phyloP scores from a whole-genome alignment of 2,797 vertebrate species.

The Centropyge bicolor region DNA sequence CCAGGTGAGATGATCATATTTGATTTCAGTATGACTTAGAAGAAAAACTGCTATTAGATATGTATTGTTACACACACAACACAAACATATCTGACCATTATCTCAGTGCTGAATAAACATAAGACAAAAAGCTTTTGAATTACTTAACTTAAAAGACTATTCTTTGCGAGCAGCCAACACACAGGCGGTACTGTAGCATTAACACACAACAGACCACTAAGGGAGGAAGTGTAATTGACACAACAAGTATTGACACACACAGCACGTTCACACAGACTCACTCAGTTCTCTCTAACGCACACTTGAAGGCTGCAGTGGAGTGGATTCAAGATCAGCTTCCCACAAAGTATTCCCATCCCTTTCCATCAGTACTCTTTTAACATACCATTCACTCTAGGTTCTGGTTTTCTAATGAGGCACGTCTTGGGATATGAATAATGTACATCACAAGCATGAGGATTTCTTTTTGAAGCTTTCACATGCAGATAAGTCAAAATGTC shows the following conservation, averaged over 20 bases:
- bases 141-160: background rate
- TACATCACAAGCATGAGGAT: background rate
- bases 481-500: slow-evolving; percentile 8
- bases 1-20: background rate
- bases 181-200: background rate
- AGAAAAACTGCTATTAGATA: background rate
- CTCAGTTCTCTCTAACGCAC: slow-evolving; percentile 23
- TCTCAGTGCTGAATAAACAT: background rate
- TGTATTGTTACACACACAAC: background rate
- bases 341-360: background rate
- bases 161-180: background rate
- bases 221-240: slow-evolving; percentile 57
- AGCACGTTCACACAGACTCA: slow-evolving; percentile 31
- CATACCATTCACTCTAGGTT: background rate
- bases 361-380: background rate
- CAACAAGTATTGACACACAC: slow-evolving; percentile 48
- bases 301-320: slow-evolving; percentile 35
- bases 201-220: slow-evolving; percentile 24
- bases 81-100: background rate
- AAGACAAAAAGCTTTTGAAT: background rate
- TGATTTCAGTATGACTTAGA: background rate
- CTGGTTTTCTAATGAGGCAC: background rate
- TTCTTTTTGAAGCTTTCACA: background rate
- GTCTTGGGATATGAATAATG: slow-evolving; percentile 5
- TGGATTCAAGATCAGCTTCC: slow-evolving; percentile 21